These are phyloP conservation scores for Gobio gobio DNA, from an alignment of 2,113 vertebrate species.

Conservation along the genomic window DNA sequence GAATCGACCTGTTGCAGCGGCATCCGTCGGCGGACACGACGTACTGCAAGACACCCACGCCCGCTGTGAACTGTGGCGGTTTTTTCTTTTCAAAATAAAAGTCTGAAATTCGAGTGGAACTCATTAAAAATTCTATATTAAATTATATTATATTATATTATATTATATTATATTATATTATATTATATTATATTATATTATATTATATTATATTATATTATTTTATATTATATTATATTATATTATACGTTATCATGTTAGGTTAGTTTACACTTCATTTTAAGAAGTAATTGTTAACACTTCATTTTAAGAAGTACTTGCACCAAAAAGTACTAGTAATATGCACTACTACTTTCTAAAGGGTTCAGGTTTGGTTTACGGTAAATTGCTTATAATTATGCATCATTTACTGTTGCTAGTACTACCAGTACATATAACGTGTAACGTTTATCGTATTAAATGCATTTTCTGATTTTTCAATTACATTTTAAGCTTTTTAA, in stretches of 20 bases:
- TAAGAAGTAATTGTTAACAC: too few species aligned
- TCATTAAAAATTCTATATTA: too few species aligned
- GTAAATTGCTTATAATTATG: too few species aligned
- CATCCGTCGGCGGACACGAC: background rate
- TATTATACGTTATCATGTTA: background rate
- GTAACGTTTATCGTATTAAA: background rate
- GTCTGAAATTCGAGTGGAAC: background rate
- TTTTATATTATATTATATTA: background rate
- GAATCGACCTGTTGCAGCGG: background rate
- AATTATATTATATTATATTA: background rate
- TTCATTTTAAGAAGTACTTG: too few species aligned
- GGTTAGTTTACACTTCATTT: background rate
- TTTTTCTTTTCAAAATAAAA: slow-evolving; percentile 16
- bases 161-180: background rate
- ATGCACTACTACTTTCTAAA: too few species aligned
- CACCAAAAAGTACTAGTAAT: too few species aligned
- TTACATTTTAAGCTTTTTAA: too few species aligned
- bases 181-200: background rate
- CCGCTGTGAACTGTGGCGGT: background rate
- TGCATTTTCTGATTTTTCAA: background rate
- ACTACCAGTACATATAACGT: background rate
- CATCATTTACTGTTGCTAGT: too few species aligned
- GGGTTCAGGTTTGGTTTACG: too few species aligned
- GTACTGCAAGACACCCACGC: background rate
- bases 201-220: background rate